Base-by-base conservation (phyloP, 2,113 vertebrate genomes). In the Mesoclemmys tuberculata region DNA sequence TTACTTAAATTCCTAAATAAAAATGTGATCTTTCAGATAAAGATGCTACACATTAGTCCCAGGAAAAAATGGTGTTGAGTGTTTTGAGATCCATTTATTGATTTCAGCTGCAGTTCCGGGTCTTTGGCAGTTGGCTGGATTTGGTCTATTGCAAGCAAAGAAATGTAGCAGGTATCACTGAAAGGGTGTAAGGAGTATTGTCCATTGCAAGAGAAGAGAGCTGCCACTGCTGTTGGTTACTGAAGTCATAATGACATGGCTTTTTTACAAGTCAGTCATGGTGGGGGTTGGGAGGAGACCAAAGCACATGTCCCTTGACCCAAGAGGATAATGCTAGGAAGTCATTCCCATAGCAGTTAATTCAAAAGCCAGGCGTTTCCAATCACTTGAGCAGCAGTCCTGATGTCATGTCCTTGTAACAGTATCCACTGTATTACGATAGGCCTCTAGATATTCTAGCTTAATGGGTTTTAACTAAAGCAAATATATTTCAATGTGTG, bases 1-100 rank as follows among this genome's bases (percentile, higher is more conserved):
- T 95, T 91, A 26, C 86, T 87, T 93, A 88, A 94, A 46, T 83
- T 94, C 38, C 61, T 89, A 52, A 38, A 52, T 93, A 3, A 26
- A 90, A 93, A 38, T 56, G 61, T 85, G 11, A 49, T 49, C 7
- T 49, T 49, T 49, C 48, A 49, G 48, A 49, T 49, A 49, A 49
- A 49, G 7, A 49, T 49, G 48, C 48, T 49, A 13, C 87, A 88
- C 46, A 13, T 85, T 90, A 51, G 79, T 82, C 24, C 55, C 31
- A 41, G 2, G 29, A n/a, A 8, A 0, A 18, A 38, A 41, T 24
- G 21, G n/a, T 6, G 1, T 7, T 3, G 29, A 9, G 49, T 11
- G 38, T 38, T 52, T 52, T 4, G 52, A 38, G 54, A 52, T 52
- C 13, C 46, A 38, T 27, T 27, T 85, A 35, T 26, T 27, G 48